phyloP scores from a whole-genome alignment of 2,113 vertebrate species.

The human region GRCh38 chr6:37756501-37757000 shows the following conservation, averaged over 20 bases:
- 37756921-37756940: not conserved
- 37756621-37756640: not conserved
- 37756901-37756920: not conserved
- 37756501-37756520: too few species aligned
- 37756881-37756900: not conserved
- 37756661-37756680: not conserved
- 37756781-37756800: not conserved
- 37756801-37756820: not conserved
- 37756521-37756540: not conserved
- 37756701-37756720: not conserved
- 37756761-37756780: not conserved
- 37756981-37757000: not conserved
- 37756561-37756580: not conserved
- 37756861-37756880: not conserved
- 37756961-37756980: not conserved
- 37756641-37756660: not conserved
- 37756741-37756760: not conserved
- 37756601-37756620: not conserved
- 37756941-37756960: not conserved
- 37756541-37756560: accelerated
- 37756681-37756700: not conserved
- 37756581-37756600: not conserved
- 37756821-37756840: not conserved
- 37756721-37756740: not conserved
- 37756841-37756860: not conserved